Evolutionary conservation across 2,113 vertebrate genomes (phyloP), one percentile per base, ranked within the genome.

Genomic region (Tiliqua scincoides): DNA sequence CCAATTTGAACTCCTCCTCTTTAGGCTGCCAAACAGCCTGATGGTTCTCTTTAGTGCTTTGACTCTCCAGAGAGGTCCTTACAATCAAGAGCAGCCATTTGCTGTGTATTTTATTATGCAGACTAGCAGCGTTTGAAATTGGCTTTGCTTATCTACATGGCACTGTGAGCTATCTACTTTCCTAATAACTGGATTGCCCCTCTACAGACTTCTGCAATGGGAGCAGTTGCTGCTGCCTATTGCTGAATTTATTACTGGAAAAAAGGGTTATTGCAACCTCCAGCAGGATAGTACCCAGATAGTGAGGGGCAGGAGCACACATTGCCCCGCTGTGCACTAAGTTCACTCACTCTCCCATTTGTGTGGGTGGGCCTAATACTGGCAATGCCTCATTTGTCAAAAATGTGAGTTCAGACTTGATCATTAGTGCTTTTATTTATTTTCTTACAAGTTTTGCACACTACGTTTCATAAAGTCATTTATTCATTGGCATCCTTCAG

Each of bases 101-200:
- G 68, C 25, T 43, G 59, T 25, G 20, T 61, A 73, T 73, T 74
- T 43, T 35, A 74, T 83, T 83, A 83, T 83, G 70, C 82, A 83
- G 54, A 83, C 70, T 62, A 83, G 82, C 10, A 30, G 43, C 25
- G 43, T 61, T 43, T 73, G 70, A 74, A 83, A 83, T 74, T 32
- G 54, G 35, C 27, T 83, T 83, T 83, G 82, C 68, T 83, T 83
- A 83, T 83, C 82, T 62, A 23, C 37, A 73, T 70, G 73, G 20
- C 70, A 70, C 35, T 48, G 54, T 73, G 54, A 73, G 57, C 82
- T 62, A 35, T 54, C 70, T 23, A n/a, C 82, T 83, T 20, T 3
- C n/a, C 27, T 83, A 57, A 62, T 74, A 83, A 83, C 73, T 83
- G 54, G 70, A 83, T 61, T 74, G 82, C 3, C 25, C 61, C 82